Percentiles rank a stretch among this genome's conserved stretches.
phyloP scores from a whole-genome alignment of 2,797 vertebrate genomes.

The Holocentrus rufus region DNA sequence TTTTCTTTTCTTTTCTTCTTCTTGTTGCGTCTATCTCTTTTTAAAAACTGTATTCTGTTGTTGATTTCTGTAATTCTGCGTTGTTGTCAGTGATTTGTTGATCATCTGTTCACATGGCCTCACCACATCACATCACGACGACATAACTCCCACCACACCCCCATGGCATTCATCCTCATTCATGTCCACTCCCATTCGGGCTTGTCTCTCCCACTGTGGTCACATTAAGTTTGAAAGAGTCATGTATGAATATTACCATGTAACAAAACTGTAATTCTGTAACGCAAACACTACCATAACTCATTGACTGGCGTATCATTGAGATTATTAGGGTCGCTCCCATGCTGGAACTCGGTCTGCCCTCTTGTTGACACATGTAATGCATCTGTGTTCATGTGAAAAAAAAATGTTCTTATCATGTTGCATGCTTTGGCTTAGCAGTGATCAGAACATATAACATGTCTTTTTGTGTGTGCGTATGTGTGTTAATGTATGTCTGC shows the following conservation, averaged over 20 bases:
- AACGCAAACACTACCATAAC: conserved; percentile 67
- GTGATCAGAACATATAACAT: conserved; percentile 73
- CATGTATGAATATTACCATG: conserved; percentile 67
- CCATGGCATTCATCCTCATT: conserved; percentile 69
- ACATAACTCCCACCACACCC: conserved; percentile 61
- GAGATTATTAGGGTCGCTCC: conserved; percentile 57
- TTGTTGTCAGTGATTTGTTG: conserved; percentile 78
- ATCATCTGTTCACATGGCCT: conserved; percentile 70
- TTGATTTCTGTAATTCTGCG: conserved; percentile 73
- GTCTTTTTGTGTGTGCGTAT: conserved; percentile 65
- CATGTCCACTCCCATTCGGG: conserved; percentile 70
- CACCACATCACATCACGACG: conserved; percentile 56
- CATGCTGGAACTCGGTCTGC: conserved; percentile 69
- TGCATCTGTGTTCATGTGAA: conserved; percentile 80
- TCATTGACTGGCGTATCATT: conserved; percentile 67
- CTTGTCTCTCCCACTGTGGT: conserved; percentile 76
- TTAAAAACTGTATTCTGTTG: conserved; percentile 72
- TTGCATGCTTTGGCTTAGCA: conserved; percentile 82
- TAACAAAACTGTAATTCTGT: conserved; percentile 62
- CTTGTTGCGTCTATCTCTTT: conserved; percentile 58
- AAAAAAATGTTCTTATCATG: conserved; percentile 68
- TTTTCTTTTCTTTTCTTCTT: conserved; percentile 45
- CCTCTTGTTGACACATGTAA: conserved; percentile 75
- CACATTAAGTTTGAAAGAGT: conserved; percentile 66
- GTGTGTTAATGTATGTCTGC: conserved; percentile 35